Evolutionary conservation across 2,888 invertebrate genomes (phyloP), one percentile per base, ranked within the genome.

Genomic region (Andricus curvator): DNA sequence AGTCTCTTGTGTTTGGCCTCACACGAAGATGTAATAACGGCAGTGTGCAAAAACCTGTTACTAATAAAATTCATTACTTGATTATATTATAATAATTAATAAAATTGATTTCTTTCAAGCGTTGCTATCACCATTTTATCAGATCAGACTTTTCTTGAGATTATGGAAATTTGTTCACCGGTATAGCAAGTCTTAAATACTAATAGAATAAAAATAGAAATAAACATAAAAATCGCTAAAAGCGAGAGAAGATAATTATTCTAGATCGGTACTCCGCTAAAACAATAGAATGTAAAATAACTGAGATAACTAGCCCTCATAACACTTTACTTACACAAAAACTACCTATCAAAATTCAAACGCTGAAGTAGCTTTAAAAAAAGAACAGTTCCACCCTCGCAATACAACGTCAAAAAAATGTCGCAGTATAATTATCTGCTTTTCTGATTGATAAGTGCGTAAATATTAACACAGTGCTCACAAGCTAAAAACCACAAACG

Each of bases 81-180:
- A 74, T 33, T 56, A 13, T 25, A 25, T 48, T 48, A 51, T 17
- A 48, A 29, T 74, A 74, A 56, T 74, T 25, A n/a, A n/a, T n/a
- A 41, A 67, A 67, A 13, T 67, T n/a, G 20, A 67, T 74, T 74
- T 74, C 37, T 74, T 56, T 74, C 74, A 56, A 74, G 37, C 37
- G 51, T 74, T 74, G 56, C 33, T 74, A 74, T 74, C 56, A 51
- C 56, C 51, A 74, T 74, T 60, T 74, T 29, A 33, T 74, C 56
- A 74, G 51, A 74, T 74, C 74, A 74, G 74, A 74, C 74, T 74
- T 74, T 51, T 74, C n/a, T 56, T 74, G 37, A 74, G 74, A 74
- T 74, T 74, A 74, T 56, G 51, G 56, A 29, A 74, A 74, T 74
- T 56, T 56, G 1, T 33, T 74, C 41, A 68, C 68, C 44, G 48